These are phyloP conservation scores for Heterodera filipjevi DNA, from an alignment of 2,888 invertebrate genomes.

Conservation along the genomic window DNA sequence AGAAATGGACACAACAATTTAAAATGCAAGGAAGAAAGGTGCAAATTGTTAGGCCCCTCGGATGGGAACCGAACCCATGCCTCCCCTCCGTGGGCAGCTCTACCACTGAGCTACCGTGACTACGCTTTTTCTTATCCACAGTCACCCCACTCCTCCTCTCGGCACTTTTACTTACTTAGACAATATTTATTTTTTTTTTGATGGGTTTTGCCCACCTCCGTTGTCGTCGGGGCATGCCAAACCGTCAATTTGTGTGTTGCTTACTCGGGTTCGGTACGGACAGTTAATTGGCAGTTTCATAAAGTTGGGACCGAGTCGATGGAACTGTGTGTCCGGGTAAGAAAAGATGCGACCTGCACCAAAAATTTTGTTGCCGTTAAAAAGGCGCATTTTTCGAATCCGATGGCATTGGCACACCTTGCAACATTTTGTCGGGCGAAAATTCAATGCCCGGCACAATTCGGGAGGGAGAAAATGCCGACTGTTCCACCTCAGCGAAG, in stretches of 20 bases:
- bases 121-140: no score
- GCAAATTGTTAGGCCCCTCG: no score
- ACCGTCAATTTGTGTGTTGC: slow-evolving; percentile 49
- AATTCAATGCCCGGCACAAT: slow-evolving; percentile 65
- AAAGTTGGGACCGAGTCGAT: slow-evolving; percentile 88
- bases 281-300: slow-evolving; percentile 90
- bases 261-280: slow-evolving; percentile 72
- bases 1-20: background rate
- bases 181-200: no score
- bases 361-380: no score
- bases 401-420: slow-evolving; percentile 40
- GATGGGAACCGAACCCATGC: no score
- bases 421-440: slow-evolving; percentile 65
- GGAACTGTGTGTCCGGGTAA: slow-evolving; percentile 86
- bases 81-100: no score
- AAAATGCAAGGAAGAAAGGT: background rate
- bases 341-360: slow-evolving; percentile 68
- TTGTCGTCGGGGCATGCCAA: slow-evolving; percentile 73
- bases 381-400: no score
- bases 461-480: slow-evolving; percentile 64
- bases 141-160: no score
- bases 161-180: no score
- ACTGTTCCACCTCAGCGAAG: slow-evolving; percentile 65
- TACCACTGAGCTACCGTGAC: no score
- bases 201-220: no score